phyloP scores from a whole-genome alignment of 2,888 invertebrate genomes.

The Nomada ferruginata region DNA sequence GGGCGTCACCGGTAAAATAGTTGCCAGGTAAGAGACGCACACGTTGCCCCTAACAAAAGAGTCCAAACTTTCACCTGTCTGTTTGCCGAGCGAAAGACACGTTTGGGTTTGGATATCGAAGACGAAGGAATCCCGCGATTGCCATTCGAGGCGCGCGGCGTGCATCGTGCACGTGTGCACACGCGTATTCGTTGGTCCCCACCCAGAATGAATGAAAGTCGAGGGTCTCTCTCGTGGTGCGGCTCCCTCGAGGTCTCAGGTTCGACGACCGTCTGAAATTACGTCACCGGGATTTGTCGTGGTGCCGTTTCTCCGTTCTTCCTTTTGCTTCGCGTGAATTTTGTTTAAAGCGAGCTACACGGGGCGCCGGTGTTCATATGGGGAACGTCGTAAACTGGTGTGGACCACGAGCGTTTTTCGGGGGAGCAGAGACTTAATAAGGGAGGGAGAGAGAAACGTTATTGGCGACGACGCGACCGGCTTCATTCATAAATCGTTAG shows the following conservation, averaged over 20 bases:
- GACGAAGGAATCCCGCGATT: conserved; percentile 43
- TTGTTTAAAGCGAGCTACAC: conserved; percentile 27
- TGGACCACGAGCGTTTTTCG: conserved; percentile 2
- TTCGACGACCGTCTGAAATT: conserved; percentile 77
- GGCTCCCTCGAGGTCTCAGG: conserved; percentile 65
- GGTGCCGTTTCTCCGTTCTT: conserved; percentile 13
- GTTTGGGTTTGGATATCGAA: not conserved
- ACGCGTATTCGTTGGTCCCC: conserved; percentile 43
- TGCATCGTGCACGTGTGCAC: conserved; percentile 46
- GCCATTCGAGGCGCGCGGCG: conserved; percentile 41
- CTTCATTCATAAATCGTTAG: conserved; percentile 71
- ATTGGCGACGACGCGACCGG: conserved; percentile 34
- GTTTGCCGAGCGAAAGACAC: not conserved
- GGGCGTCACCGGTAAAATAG: conserved; percentile 8
- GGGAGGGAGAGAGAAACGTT: not conserved
- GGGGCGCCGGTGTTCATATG: not conserved
- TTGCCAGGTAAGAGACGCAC: conserved; percentile 3
- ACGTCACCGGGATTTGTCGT: conserved; percentile 68
- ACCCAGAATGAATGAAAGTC: conserved; percentile 73
- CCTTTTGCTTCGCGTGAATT: conserved; percentile 26
- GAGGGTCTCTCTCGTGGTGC: conserved; percentile 44
- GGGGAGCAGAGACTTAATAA: not conserved
- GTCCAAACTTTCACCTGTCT: conserved; percentile 22
- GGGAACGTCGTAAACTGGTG: conserved; percentile 28
- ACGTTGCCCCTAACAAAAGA: not conserved